phyloP scores from a whole-genome alignment of 1,140 invertebrate species.

The Asbolus verrucosus region DNA sequence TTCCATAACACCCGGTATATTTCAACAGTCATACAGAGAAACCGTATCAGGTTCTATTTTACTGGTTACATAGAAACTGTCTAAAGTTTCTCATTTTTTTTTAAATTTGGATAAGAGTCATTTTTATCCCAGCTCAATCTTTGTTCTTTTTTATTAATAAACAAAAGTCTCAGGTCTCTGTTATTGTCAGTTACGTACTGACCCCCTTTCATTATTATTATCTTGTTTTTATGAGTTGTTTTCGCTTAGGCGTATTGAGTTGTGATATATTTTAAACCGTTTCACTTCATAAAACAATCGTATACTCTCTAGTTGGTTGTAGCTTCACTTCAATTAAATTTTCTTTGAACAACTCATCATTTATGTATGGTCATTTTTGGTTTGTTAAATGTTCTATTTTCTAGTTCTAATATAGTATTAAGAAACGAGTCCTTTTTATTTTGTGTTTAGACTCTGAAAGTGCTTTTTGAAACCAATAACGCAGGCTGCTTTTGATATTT shows the following conservation, averaged over 20 bases:
- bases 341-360: neutral
- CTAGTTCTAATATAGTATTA: too few relatives aligned
- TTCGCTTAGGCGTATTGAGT: constrained; percentile 23
- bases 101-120: constrained; percentile 21
- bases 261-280: constrained; percentile 29
- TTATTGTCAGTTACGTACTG: too few relatives aligned
- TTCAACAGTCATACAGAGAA: neutral
- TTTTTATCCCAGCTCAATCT: too few relatives aligned
- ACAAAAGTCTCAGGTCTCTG: neutral
- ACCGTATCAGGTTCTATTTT: constrained; percentile 2
- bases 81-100: constrained; percentile 18
- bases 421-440: too few relatives aligned
- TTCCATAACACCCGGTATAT: too few relatives aligned
- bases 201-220: constrained; percentile 18
- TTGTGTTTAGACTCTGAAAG: too few relatives aligned
- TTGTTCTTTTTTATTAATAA: constrained; percentile 25
- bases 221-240: constrained; percentile 11
- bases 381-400: too few relatives aligned
- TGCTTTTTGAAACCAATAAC: too few relatives aligned
- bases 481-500: too few relatives aligned
- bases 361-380: too few relatives aligned
- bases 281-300: constrained; percentile 36
- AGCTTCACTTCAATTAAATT: constrained; percentile 31
- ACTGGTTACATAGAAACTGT: constrained; percentile 2
- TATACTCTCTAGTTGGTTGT: constrained; percentile 11